Percentiles rank a stretch among this genome's conserved stretches.
phyloP scores from a whole-genome alignment of 2,113 vertebrate species.

The Alosa alosa region DNA sequence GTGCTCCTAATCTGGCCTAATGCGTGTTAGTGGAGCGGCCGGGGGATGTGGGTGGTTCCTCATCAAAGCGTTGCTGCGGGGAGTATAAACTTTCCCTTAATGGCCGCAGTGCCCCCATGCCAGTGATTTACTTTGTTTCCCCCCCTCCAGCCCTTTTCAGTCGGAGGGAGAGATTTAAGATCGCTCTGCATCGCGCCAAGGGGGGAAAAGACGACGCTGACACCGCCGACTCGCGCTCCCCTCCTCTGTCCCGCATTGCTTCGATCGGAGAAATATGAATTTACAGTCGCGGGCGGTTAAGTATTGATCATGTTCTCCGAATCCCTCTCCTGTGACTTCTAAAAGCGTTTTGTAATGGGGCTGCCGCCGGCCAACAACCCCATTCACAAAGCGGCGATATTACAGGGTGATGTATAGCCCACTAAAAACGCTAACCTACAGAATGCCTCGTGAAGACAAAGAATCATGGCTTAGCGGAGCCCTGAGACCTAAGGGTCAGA shows the following conservation, averaged over 20 bases:
- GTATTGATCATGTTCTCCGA: slow-evolving; percentile 35
- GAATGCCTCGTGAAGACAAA: not conserved
- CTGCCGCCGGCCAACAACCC: not conserved
- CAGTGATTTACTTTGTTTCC: slow-evolving; percentile 34
- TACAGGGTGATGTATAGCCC: not conserved
- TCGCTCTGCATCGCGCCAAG: slow-evolving; percentile 7
- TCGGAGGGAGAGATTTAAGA: slow-evolving; percentile 32
- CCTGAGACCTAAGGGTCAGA: not conserved
- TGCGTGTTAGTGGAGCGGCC: not conserved
- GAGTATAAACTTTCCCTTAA: slow-evolving; percentile 41
- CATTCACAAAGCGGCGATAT: not conserved
- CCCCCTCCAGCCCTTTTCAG: slow-evolving; percentile 27
- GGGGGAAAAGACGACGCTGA: not conserved
- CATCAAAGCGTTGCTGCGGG: slow-evolving; percentile 39
- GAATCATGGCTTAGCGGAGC: not conserved
- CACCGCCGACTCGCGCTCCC: not conserved
- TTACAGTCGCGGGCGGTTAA: slow-evolving; percentile 23
- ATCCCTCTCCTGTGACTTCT: not conserved
- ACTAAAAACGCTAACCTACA: not conserved
- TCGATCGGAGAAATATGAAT: slow-evolving; percentile 30
- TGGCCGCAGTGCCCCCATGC: slow-evolving; percentile 28
- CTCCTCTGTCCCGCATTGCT: not conserved
- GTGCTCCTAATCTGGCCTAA: slow-evolving; percentile 28
- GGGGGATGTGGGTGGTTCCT: slow-evolving; percentile 45
- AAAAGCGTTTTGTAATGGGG: slow-evolving; percentile 13